Conservation (phyloP, 2,797 vertebrate genomes). For the Chaetodon trifasciatus region DNA sequence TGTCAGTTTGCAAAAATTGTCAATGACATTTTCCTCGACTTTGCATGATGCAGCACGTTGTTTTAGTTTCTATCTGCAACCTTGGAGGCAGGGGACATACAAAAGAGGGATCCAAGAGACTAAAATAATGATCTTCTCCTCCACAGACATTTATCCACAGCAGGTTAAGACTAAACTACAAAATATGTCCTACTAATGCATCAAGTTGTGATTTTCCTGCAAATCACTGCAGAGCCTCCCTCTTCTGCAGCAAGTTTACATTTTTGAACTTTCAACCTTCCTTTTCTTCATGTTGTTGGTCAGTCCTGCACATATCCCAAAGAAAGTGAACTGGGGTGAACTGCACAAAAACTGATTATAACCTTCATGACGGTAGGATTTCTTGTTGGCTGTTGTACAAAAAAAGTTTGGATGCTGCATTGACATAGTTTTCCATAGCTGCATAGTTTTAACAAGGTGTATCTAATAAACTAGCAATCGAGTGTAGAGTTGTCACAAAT, state of each 20-base stretch:
- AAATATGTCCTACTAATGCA: neutral
- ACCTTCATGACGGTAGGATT: neutral
- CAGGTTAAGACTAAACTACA: neutral
- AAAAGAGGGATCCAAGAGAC: neutral
- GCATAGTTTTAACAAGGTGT: too few relatives aligned
- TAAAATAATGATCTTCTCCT: constrained; percentile 1
- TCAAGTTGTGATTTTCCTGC: too few relatives aligned
- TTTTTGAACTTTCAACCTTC: neutral
- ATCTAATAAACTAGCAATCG: neutral
- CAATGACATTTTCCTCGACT: neutral
- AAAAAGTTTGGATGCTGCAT: too few relatives aligned
- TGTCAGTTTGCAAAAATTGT: too few relatives aligned
- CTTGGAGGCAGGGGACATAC: neutral
- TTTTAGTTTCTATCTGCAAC: constrained; percentile 7
- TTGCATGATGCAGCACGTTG: neutral
- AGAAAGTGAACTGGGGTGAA: neutral
- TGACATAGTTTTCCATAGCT: too few relatives aligned
- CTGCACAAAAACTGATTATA: neutral
- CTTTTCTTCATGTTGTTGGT: neutral
- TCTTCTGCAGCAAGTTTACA: neutral
- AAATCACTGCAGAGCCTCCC: neutral
- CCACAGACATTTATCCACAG: neutral
- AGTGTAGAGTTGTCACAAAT: constrained; percentile 15
- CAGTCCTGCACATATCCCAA: neutral
- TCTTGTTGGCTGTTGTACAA: neutral